Conservation (phyloP, 2,888 invertebrate genomes). For the Xylota sylvarum region DNA sequence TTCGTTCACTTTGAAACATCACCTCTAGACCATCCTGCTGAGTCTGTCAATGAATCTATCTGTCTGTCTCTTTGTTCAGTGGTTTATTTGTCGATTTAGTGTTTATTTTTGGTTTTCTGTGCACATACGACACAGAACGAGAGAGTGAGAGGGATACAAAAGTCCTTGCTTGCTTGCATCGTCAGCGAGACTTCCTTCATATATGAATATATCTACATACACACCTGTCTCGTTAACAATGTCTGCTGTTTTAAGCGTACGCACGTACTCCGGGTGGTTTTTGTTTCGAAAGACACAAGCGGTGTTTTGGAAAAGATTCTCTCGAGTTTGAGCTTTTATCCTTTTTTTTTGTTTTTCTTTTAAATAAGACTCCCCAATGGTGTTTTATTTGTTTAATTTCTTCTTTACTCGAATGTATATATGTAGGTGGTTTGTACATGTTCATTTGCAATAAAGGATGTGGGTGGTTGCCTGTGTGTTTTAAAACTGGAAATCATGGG, state of each 20-base stretch:
- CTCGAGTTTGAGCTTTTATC: no score
- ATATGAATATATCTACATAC: constrained; percentile 54
- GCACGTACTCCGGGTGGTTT: constrained; percentile 34
- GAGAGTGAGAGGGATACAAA: constrained; percentile 39
- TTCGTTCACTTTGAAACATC: constrained; percentile 48
- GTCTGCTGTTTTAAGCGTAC: constrained; percentile 49
- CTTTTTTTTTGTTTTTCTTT: constrained; percentile 30
- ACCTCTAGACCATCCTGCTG: constrained; percentile 60
- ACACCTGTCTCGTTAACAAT: constrained; percentile 69
- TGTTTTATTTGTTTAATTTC: constrained; percentile 73
- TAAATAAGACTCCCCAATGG: constrained; percentile 70
- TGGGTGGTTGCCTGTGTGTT: constrained; percentile 2
- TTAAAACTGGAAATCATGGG: neutral
- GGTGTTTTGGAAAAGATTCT: constrained; percentile 65
- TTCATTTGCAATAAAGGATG: constrained; percentile 18
- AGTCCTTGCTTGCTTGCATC: constrained; percentile 63
- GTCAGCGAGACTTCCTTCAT: constrained; percentile 69
- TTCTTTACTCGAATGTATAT: constrained; percentile 49
- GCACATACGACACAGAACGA: constrained; percentile 16
- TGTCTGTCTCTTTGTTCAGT: constrained; percentile 71
- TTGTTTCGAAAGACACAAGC: constrained; percentile 52
- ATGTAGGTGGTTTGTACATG: neutral
- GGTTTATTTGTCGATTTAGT: constrained; percentile 76
- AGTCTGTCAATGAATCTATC: constrained; percentile 54
- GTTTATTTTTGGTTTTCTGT: constrained; percentile 75